Base-by-base conservation (phyloP, 2,888 invertebrate species). In the Caenorhabditis sp. region DNA sequence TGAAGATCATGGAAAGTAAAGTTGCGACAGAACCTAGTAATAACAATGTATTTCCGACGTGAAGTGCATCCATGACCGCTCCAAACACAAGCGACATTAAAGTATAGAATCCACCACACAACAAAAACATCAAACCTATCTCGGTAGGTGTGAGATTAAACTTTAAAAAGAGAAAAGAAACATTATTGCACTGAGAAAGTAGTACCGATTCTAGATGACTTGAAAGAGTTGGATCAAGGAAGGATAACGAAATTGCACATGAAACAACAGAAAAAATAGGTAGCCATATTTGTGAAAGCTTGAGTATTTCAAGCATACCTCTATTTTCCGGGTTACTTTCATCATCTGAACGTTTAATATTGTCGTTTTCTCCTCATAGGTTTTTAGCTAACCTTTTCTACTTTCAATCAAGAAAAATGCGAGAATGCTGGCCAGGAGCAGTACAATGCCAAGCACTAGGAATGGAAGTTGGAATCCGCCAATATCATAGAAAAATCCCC, bases 201-300 rank as follows among this genome's bases (percentile, higher is more conserved):
- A 62, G 56, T 50, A 87, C 86, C 68, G 86, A 82, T 50, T 70
- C 58, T n/a, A 96, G 91, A 91, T 95, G 95, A 0, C 94, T 94
- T 84, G 95, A 94, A 22, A 96, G 91, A 0, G 95, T 95, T 0
- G 95, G 95, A 89, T 94, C 94, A 22, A 95, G 91, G 90, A 95
- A 96, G 2, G 89, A 89, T 2, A 89, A 77, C 1, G 86, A 85
- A 11, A 89, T 82, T 9, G 90, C 89, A 9, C 89, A 89, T 3
- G 89, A 82, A 6, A 82, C 70, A 2, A 88, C 85, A 2, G 87
- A 84, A 27, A 81, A 86, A 17, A 86, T 80, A 70, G 87, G 85
- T 0, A 88, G 48, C 88, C 88, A 88, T 15, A 88, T 87, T 24
- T 80, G 68, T 8, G 86, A 83, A 27, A 88, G 85, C 27, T 71